Conservation (phyloP, 2,888 invertebrate genomes). For the Scrobipalpa costella region DNA sequence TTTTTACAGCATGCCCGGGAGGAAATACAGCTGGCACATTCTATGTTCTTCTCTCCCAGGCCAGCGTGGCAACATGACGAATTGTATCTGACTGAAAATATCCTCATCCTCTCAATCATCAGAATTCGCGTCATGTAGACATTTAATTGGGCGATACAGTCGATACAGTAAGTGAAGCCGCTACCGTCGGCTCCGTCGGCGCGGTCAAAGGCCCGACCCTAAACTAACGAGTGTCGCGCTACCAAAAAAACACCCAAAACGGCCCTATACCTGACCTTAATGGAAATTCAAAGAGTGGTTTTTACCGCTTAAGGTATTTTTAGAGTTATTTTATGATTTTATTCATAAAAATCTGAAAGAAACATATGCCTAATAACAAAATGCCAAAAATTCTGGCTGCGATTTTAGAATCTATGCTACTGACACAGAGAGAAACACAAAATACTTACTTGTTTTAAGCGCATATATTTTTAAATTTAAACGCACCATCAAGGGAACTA, state of each 20-base stretch:
- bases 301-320: conserved; percentile 30
- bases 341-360: neutral
- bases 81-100: too few species aligned
- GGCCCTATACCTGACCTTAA: conserved; percentile 64
- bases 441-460: too few species aligned
- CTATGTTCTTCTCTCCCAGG: too few species aligned
- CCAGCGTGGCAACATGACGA: too few species aligned
- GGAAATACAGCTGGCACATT: too few species aligned
- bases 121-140: conserved; percentile 1
- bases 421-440: too few species aligned
- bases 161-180: conserved; percentile 59
- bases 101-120: neutral
- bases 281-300: conserved; percentile 49
- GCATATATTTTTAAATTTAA: too few species aligned
- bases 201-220: conserved; percentile 45
- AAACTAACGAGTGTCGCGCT: conserved; percentile 68
- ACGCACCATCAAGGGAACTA: too few species aligned
- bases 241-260: conserved; percentile 73
- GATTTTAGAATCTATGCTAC: too few species aligned
- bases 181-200: neutral
- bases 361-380: neutral
- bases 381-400: too few species aligned
- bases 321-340: neutral
- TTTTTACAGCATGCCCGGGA: too few species aligned
- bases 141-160: neutral